These are phyloP conservation scores for Dasypolia templi DNA, from an alignment of 2,888 invertebrate species.

Conservation along the genomic window DNA sequence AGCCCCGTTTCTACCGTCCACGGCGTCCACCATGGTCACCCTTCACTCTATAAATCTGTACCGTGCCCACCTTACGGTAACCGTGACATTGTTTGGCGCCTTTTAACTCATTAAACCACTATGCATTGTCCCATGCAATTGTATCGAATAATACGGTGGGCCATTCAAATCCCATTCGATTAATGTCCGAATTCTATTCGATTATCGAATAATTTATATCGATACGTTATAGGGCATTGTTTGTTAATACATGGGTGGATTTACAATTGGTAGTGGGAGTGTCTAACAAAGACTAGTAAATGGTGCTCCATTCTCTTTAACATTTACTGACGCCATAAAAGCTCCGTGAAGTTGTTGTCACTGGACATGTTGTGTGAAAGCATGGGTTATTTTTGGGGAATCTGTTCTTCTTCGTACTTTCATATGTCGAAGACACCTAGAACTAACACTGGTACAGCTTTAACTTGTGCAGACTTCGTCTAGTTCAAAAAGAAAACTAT, in stretches of 20 bases:
- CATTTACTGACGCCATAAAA: constrained; percentile 50
- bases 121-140: constrained; percentile 68
- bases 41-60: constrained; percentile 51
- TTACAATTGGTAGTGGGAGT: constrained; percentile 60
- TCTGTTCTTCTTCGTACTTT: not conserved
- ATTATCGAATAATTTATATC: constrained; percentile 73
- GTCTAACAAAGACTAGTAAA: constrained; percentile 50
- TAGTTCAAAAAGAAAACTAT: too few species aligned
- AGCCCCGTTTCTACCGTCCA: not conserved
- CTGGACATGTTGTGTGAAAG: constrained; percentile 13
- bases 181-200: constrained; percentile 73
- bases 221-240: constrained; percentile 61
- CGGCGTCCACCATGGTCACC: constrained; percentile 36
- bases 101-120: constrained; percentile 65
- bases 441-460: not conserved
- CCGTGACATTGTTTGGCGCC: constrained; percentile 72
- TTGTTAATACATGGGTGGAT: constrained; percentile 61
- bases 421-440: not conserved
- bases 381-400: not conserved
- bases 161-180: constrained; percentile 67
- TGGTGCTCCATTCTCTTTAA: constrained; percentile 42
- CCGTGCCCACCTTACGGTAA: constrained; percentile 61
- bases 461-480: not conserved
- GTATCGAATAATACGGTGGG: constrained; percentile 67
- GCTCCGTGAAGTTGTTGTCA: constrained; percentile 14